These are phyloP conservation scores for Limnothrissa miodon DNA, from an alignment of 2,113 vertebrate genomes.

Conservation along the genomic window DNA sequence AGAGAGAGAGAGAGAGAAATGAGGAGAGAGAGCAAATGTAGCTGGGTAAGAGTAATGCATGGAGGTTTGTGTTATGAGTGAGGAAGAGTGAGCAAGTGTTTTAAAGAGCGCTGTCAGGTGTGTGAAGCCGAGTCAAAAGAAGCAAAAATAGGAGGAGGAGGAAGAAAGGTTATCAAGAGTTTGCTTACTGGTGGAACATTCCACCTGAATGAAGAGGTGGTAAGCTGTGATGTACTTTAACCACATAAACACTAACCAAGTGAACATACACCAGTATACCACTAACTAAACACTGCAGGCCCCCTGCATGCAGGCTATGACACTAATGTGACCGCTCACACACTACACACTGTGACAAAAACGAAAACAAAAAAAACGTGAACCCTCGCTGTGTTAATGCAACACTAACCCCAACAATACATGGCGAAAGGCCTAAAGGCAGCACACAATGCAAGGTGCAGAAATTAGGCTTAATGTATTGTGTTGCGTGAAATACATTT, in stretches of 20 bases:
- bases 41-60: not conserved
- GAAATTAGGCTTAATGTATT: not conserved
- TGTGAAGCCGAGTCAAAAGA: not conserved
- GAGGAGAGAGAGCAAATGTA: not conserved
- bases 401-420: not conserved
- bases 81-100: not conserved
- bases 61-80: not conserved
- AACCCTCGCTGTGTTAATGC: not conserved
- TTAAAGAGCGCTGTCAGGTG: not conserved
- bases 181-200: constrained; percentile 1
- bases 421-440: not conserved
- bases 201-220: not conserved
- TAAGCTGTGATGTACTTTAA: constrained; percentile 3
- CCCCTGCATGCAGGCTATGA: not conserved
- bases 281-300: constrained; percentile 15
- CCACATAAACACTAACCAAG: not conserved
- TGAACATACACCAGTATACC: constrained; percentile 17
- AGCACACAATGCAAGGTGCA: not conserved
- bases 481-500: not conserved
- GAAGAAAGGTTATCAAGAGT: not conserved
- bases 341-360: constrained; percentile 18
- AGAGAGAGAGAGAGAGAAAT: not conserved
- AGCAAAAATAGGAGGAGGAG: not conserved
- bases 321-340: constrained; percentile 3
- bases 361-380: not conserved